These are phyloP conservation scores for Dipodomys spectabilis DNA, from an alignment of 2,113 vertebrate genomes.

Conservation along the genomic window DNA sequence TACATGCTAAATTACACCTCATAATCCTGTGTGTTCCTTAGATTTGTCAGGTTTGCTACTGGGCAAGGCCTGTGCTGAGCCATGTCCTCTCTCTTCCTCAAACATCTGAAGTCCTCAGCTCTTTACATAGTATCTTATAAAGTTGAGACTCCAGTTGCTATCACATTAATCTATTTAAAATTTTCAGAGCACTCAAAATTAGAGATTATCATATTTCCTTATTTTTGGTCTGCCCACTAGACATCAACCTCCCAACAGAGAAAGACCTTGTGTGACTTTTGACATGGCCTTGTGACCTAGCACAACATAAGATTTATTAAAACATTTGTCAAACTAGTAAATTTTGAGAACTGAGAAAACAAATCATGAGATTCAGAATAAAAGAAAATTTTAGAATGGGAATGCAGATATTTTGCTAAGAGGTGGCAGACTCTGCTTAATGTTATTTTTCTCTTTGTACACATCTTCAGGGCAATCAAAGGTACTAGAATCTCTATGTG, in stretches of 20 bases:
- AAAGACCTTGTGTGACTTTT: neutral
- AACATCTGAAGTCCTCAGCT: neutral
- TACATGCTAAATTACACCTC: neutral
- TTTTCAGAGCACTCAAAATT: neutral
- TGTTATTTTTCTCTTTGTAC: neutral
- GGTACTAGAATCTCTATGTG: too few relatives aligned
- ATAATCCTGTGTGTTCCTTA: neutral
- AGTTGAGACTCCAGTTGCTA: neutral
- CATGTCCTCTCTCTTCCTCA: neutral
- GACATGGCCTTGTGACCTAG: neutral
- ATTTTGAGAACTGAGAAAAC: neutral
- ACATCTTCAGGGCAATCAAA: neutral
- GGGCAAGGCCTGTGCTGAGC: neutral
- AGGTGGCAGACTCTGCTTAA: neutral
- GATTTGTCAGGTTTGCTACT: too few relatives aligned
- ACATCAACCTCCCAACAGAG: neutral
- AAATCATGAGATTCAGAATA: neutral
- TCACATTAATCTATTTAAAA: neutral
- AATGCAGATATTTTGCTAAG: slow-evolving; percentile 11
- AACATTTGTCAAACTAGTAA: neutral
- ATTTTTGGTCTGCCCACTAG: neutral
- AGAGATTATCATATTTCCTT: neutral
- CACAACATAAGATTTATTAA: neutral
- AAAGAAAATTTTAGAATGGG: neutral
- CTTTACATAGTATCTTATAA: neutral